Conservation (phyloP, 2,113 vertebrate genomes). For the Petrocephalus microphthalmus region DNA sequence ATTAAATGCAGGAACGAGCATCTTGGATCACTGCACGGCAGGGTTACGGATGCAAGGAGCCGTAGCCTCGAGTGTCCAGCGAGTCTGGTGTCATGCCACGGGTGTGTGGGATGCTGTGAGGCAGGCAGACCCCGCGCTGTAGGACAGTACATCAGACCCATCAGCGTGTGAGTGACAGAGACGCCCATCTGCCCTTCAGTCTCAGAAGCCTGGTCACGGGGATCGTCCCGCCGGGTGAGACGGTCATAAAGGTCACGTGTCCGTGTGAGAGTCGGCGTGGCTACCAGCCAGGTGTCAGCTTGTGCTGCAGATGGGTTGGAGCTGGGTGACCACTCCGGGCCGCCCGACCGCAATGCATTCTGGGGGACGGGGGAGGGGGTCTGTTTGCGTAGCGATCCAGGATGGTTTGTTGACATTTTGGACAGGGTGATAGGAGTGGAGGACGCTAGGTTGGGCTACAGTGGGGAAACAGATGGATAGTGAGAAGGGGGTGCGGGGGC, state of each 20-base stretch:
- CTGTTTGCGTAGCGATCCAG: slow-evolving; percentile 4
- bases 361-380: not conserved
- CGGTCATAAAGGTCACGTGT: not conserved
- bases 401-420: slow-evolving; percentile 24
- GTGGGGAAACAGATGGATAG: slow-evolving; percentile 7
- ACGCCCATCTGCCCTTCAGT: not conserved
- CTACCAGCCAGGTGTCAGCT: not conserved
- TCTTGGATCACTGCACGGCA: not conserved
- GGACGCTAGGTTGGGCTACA: slow-evolving; percentile 32
- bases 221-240: not conserved
- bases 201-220: not conserved
- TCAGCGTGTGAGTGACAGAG: not conserved
- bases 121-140: not conserved
- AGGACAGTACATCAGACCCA: not conserved
- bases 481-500: slow-evolving; percentile 2
- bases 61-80: not conserved
- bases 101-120: not conserved
- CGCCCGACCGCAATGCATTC: not conserved
- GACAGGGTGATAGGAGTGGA: slow-evolving; percentile 19
- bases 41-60: not conserved
- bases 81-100: not conserved
- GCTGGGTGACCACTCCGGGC: not conserved
- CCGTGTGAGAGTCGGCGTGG: not conserved
- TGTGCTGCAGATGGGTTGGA: not conserved
- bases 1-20: not conserved